These are phyloP conservation scores for Sycophila texana DNA, from an alignment of 2,888 invertebrate species.

Conservation along the genomic window DNA sequence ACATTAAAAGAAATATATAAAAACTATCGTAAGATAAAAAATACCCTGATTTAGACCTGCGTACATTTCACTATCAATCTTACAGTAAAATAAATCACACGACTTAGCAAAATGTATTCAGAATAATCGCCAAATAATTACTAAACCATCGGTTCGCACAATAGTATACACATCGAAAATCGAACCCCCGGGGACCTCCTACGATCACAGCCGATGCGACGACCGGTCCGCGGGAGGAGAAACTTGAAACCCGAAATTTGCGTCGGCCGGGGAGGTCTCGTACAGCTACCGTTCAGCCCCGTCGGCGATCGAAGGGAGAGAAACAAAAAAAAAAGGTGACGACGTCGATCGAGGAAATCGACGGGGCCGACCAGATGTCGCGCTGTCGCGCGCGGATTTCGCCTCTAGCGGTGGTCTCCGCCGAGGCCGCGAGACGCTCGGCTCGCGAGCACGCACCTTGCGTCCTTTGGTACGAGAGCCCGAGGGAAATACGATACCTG, in stretches of 20 bases:
- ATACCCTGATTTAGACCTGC: no score
- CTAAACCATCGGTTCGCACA: not conserved
- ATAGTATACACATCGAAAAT: not conserved
- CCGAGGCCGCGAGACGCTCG: not conserved
- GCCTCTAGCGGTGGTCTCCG: constrained; percentile 24
- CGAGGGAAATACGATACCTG: constrained; percentile 32
- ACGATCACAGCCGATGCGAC: not conserved
- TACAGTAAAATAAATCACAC: no score
- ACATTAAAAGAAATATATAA: no score
- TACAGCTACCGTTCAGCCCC: not conserved
- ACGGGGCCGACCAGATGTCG: constrained; percentile 6
- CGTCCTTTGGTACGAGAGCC: constrained; percentile 12
- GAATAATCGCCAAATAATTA: not conserved
- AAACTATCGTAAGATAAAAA: no score
- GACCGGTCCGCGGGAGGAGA: not conserved
- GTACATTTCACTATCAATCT: no score
- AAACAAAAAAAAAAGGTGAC: not conserved
- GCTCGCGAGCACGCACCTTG: constrained; percentile 31
- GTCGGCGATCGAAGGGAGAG: not conserved
- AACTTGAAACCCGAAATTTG: constrained; percentile 39
- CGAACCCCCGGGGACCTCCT: not conserved
- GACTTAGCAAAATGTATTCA: not conserved
- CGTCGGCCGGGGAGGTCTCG: not conserved
- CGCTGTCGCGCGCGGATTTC: constrained; percentile 9
- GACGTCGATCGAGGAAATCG: constrained; percentile 21